Evolutionary conservation across 1,140 invertebrate species (phyloP).

Genomic region (Drosophila navojoa): DNA sequence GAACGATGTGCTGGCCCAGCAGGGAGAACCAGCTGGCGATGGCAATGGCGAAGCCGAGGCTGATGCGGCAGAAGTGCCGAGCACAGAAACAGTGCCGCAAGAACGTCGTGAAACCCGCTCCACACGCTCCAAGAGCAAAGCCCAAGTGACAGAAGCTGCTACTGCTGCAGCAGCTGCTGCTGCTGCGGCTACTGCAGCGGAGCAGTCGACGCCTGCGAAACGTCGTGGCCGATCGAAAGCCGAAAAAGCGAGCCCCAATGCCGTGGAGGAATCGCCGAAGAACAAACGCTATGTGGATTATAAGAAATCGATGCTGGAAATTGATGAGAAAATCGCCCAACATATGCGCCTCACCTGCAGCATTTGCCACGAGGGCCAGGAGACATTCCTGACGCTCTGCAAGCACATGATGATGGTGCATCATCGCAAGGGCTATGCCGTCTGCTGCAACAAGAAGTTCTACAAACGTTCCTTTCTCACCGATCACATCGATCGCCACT

Average conservation of each 20-base stretch:
- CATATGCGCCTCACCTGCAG: conserved; percentile 75
- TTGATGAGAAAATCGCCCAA: conserved; percentile 68
- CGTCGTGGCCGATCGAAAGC: conserved; percentile 17
- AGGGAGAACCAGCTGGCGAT: conserved; percentile 11
- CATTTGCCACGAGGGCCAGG: conserved; percentile 57
- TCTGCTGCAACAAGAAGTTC: conserved; percentile 79
- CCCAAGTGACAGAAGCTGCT: neutral
- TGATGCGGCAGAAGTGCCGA: neutral
- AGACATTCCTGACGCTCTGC: conserved; percentile 63
- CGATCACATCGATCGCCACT: conserved; percentile 74
- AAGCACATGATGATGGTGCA: conserved; percentile 70
- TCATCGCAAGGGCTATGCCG: conserved; percentile 65
- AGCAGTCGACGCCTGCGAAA: conserved; percentile 4
- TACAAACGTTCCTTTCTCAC: conserved; percentile 72
- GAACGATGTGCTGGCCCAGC: conserved; percentile 44
- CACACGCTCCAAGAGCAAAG: conserved; percentile 55
- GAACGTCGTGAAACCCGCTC: conserved; percentile 62
- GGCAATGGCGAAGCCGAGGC: neutral
- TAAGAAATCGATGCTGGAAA: conserved; percentile 68
- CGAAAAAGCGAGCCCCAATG: conserved; percentile 9
- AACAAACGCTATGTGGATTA: conserved; percentile 60
- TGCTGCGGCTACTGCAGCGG: neutral
- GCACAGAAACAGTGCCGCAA: neutral
- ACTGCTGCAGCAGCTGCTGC: neutral
- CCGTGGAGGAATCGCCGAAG: conserved; percentile 11